Base-by-base conservation (phyloP, 2,113 vertebrate genomes). In the Pachycephala philippinensis region DNA sequence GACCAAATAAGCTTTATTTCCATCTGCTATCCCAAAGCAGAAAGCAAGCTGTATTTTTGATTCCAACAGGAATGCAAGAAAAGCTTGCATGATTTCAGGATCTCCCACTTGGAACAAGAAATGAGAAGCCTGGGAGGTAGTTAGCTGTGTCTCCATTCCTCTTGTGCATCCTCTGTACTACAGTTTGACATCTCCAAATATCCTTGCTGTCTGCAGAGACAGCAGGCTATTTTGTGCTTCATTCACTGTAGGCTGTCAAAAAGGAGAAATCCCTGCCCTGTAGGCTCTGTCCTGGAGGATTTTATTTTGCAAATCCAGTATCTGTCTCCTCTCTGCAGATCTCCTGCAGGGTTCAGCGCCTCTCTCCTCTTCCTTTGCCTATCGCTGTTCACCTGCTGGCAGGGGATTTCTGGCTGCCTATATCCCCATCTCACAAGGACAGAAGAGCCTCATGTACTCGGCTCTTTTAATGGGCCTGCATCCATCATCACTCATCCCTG, bases 141-240 rank as follows among this genome's bases (percentile, higher is more conserved):
- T 92, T 95, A 95, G 61, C 89, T 78, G 68, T 66, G 72, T 91
- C 84, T 95, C 47, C 76, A 71, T 89, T 84, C 83, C 94, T 93
- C 93, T 75, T 78, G 77, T 93, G 91, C 84, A 89, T 84, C 80
- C 89, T 91, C 86, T 78, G 64, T 78, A 19, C 72, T 91, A 49
- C 60, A 81, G 86, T 90, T 95, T 91, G 95, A 89, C 57, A 9
- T 94, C 95, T 96, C 80, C 91, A 92, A 95, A 95, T 90, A 92
- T 66, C 95, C 77, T 68, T 23, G 56, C 91, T 95, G 89, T 95
- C 93, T 95, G 86, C 6, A 10, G 84, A 96, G 93, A 69, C 93
- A 94, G 93, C 84, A 94, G 87, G 89, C 93, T 95, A 80, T 94
- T 91, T 87, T 91, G 96, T 95, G 89, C 91, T 95, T 89, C 93